Evolutionary conservation across 2,797 vertebrate species (phyloP).

Genomic region (Myotis pilosus): DNA sequence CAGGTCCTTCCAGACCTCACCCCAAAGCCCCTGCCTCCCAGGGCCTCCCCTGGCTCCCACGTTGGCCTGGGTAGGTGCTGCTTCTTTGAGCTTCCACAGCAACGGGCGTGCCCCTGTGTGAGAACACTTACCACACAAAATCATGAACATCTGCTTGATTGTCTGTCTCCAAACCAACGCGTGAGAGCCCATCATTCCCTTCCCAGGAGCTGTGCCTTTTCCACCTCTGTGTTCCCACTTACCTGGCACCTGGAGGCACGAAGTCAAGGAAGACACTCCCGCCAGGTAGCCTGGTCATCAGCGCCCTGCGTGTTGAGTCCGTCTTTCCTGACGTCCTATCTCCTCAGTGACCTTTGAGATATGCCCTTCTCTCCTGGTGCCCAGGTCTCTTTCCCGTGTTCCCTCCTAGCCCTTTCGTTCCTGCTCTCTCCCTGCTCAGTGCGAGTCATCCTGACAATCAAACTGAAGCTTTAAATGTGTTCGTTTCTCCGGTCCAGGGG

Average conservation of each 20-base stretch:
- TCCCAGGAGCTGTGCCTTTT: not conserved
- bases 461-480: not conserved
- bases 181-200: not conserved
- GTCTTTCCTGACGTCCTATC: not conserved
- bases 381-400: not conserved
- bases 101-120: accelerated
- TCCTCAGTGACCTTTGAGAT: not conserved
- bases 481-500: not conserved
- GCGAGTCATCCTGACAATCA: not conserved
- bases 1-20: not conserved
- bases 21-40: not conserved
- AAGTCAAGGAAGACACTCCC: not conserved
- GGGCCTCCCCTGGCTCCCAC: not conserved
- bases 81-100: not conserved
- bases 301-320: accelerated
- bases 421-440: not conserved
- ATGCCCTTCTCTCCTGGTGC: not conserved
- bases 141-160: not conserved
- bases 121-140: not conserved
- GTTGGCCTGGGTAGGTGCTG: not conserved
- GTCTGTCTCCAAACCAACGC: not conserved
- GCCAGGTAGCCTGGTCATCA: too few species aligned
- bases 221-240: not conserved
- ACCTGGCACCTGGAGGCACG: accelerated
- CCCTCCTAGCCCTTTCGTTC: not conserved